Evolutionary conservation across 2,113 vertebrate species (phyloP), one percentile per base, ranked within the genome.

Genomic region (Pituophis catenifer): DNA sequence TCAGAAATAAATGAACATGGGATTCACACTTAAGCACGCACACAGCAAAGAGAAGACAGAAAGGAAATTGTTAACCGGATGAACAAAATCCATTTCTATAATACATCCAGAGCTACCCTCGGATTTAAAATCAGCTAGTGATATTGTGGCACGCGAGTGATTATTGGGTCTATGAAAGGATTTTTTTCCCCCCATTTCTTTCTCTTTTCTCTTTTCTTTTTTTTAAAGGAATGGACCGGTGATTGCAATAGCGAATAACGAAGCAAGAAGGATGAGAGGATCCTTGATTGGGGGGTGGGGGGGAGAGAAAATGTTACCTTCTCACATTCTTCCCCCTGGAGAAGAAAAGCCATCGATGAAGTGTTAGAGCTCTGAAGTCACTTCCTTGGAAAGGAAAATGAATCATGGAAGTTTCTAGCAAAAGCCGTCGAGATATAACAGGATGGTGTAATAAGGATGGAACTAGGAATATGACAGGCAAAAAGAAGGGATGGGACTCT

Each of bases 91-190:
- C 90, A 86, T 92, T 92, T 94, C 57, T 91, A 21, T 89, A 26
- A 87, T 88, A 59, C 93, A 87, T 26, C 55, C 65, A 89, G 29
- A 93, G 88, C 11, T 90, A 26, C 92, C 24, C 21, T 88, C 48
- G 91, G 94, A 94, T 93, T 92, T 89, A 94, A 93, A 96, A 96
- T 94, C 92, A 94, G 70, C 38, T 89, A 89, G 91, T 88, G 44
- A 94, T 89, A 94, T 86, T 89, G 75, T 91, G 93, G 55, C 55
- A 48, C 53, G 38, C 89, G 8, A 8, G 81, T 85, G 93, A 70
- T 92, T 86, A 96, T 93, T 85, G 89, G 85, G 86, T 70, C 94
- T 86, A 59, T 0, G 0, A 92, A 95, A 89, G 15, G 62, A 81
- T 57, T 81, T 15, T 1, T 48, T 48, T 0, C 5, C 65, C 65